phyloP scores from a whole-genome alignment of 2,888 invertebrate genomes.

The Pheosia gnoma region DNA sequence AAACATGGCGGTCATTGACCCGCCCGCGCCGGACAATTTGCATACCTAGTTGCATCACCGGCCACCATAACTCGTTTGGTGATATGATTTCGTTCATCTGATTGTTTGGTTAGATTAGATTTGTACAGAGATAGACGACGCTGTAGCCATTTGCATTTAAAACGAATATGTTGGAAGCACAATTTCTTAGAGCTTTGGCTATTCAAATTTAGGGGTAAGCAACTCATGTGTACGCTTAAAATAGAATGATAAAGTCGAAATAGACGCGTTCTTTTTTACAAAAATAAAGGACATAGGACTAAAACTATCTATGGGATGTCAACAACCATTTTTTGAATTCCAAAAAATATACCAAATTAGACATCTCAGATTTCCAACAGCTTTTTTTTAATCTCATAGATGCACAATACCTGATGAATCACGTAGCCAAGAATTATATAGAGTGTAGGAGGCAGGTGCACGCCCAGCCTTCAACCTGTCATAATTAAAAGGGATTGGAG shows the following conservation, averaged over 20 bases:
- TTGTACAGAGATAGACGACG: not conserved
- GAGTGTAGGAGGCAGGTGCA: slow-evolving; percentile 44
- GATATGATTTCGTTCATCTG: slow-evolving; percentile 52
- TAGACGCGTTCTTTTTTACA: too few relatives aligned
- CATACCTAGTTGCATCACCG: slow-evolving; percentile 78
- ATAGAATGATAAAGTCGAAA: too few relatives aligned
- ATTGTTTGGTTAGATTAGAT: slow-evolving; percentile 24
- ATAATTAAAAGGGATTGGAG: slow-evolving; percentile 56
- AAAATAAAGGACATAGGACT: too few relatives aligned
- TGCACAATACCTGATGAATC: not conserved
- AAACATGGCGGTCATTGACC: slow-evolving; percentile 73
- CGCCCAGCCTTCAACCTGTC: slow-evolving; percentile 56
- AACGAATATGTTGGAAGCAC: not conserved
- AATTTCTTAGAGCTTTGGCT: not conserved
- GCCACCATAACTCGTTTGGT: slow-evolving; percentile 60
- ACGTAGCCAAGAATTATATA: slow-evolving; percentile 14
- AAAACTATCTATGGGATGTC: too few relatives aligned
- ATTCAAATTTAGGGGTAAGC: not conserved
- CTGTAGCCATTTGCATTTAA: slow-evolving; percentile 1
- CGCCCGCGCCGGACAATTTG: slow-evolving; percentile 69
- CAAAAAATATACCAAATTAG: not conserved
- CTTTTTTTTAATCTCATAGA: not conserved
- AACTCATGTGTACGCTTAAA: too few relatives aligned
- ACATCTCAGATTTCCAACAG: not conserved
- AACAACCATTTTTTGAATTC: too few relatives aligned